Percentiles rank a stretch among this genome's conserved stretches.
Evolutionary conservation across 2,888 invertebrate genomes (phyloP).

Genomic region (Papilio gigon): DNA sequence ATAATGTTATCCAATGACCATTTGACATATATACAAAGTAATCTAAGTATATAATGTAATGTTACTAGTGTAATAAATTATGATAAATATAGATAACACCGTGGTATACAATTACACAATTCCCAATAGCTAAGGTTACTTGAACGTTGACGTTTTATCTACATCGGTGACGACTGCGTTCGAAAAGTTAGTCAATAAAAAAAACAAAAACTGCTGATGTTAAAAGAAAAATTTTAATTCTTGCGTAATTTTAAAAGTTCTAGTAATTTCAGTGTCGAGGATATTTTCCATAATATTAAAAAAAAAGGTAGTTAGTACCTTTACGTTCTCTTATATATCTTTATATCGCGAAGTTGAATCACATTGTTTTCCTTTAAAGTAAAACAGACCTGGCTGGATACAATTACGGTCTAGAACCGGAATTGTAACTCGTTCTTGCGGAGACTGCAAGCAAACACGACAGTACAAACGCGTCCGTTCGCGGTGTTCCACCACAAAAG

Average conservation of each 20-base stretch:
- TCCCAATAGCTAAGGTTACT: not conserved
- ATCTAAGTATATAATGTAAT: not conserved
- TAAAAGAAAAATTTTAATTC: too few relatives aligned
- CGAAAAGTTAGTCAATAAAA: too few relatives aligned
- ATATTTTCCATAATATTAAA: not conserved
- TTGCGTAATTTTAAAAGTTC: too few relatives aligned
- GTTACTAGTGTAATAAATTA: not conserved
- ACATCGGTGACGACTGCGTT: too few relatives aligned
- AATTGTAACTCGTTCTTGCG: constrained; percentile 32
- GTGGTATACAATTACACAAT: not conserved
- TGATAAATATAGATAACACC: not conserved
- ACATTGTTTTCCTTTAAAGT: constrained; percentile 11
- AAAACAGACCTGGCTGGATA: not conserved
- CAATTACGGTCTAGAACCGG: constrained; percentile 31
- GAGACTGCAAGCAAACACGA: not conserved
- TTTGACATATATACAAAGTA: constrained; percentile 2
- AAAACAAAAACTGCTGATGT: too few relatives aligned
- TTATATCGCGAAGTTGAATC: not conserved
- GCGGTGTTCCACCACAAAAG: too few relatives aligned
- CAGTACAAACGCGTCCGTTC: too few relatives aligned
- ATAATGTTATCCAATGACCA: not conserved
- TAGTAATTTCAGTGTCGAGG: not conserved
- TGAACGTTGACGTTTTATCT: not conserved
- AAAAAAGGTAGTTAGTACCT: too few relatives aligned
- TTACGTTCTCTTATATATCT: not conserved